Evolutionary conservation across 1,140 invertebrate species (phyloP).

Genomic region (Tetramorium alpestre): DNA sequence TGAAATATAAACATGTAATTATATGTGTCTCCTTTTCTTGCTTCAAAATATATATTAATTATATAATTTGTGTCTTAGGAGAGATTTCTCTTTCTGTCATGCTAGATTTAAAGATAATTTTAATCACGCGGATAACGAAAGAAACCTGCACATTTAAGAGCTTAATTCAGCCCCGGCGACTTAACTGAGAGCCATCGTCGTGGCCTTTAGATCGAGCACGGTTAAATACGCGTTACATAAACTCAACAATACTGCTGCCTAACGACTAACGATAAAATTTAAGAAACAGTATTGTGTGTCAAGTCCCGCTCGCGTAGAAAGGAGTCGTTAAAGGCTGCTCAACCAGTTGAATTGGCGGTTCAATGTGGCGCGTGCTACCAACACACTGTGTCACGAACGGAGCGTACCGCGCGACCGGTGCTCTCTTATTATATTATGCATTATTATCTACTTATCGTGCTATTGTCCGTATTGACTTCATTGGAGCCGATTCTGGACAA

Average conservation of each 20-base stretch:
- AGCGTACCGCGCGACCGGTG: constrained; percentile 61
- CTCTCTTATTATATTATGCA: constrained; percentile 80
- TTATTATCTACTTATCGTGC: constrained; percentile 81
- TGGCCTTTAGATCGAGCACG: constrained; percentile 63
- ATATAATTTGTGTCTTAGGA: neutral
- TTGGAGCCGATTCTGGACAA: constrained; percentile 74
- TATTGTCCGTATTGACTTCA: constrained; percentile 78
- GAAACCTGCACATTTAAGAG: neutral
- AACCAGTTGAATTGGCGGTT: constrained; percentile 73
- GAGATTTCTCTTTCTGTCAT: neutral
- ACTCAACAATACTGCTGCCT: constrained; percentile 67
- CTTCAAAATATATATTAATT: neutral
- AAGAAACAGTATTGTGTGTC: constrained; percentile 73
- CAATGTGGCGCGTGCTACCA: constrained; percentile 79
- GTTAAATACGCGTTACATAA: constrained; percentile 72
- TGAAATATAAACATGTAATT: neutral
- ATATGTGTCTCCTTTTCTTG: neutral
- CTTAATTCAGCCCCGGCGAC: constrained; percentile 30
- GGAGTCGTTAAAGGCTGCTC: constrained; percentile 74
- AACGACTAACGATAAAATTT: constrained; percentile 74
- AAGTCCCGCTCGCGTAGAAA: constrained; percentile 68
- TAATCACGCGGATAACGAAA: neutral
- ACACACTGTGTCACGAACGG: constrained; percentile 71
- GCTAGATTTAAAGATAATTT: neutral
- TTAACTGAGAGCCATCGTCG: constrained; percentile 32